Conservation (phyloP, 2,888 invertebrate species). For the Mesorhabditis spiculigera region DNA sequence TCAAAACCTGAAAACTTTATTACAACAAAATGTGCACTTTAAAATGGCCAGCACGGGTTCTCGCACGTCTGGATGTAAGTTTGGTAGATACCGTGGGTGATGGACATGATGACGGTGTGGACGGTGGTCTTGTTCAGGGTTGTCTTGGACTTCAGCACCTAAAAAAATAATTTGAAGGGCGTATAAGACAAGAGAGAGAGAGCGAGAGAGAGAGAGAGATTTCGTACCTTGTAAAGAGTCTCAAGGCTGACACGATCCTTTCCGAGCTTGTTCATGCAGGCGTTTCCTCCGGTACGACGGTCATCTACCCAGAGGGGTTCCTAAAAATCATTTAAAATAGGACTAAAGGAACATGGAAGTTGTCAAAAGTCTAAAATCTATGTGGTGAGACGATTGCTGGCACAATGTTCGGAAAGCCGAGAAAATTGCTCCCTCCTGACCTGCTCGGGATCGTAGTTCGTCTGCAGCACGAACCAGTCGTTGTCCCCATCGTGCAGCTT, state of each 20-base stretch:
- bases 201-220: too few relatives aligned
- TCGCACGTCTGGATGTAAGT: slow-evolving; percentile 38
- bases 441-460: slow-evolving; percentile 46
- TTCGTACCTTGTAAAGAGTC: slow-evolving; percentile 64
- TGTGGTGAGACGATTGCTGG: too few relatives aligned
- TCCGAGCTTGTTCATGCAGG: slow-evolving; percentile 61
- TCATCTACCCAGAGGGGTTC: slow-evolving; percentile 62
- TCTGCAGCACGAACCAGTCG: slow-evolving; percentile 43
- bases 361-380: too few relatives aligned
- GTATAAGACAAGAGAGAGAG: too few relatives aligned
- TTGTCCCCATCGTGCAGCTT: slow-evolving; percentile 35
- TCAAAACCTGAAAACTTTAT: too few relatives aligned
- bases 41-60: slow-evolving; percentile 42
- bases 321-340: slow-evolving; percentile 11
- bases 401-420: not conserved
- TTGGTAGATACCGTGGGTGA: slow-evolving; percentile 30
- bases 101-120: slow-evolving; percentile 41
- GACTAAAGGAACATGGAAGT: not conserved
- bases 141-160: slow-evolving; percentile 38
- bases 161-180: slow-evolving; percentile 7
- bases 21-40: slow-evolving; percentile 31
- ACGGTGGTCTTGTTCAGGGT: slow-evolving; percentile 42
- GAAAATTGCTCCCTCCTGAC: slow-evolving; percentile 10
- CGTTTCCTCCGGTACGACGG: slow-evolving; percentile 63
- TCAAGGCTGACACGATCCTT: slow-evolving; percentile 51